Evolutionary conservation across 1,140 invertebrate species (phyloP), one percentile per base, ranked within the genome.

Genomic region (Dendroctonus valens): DNA sequence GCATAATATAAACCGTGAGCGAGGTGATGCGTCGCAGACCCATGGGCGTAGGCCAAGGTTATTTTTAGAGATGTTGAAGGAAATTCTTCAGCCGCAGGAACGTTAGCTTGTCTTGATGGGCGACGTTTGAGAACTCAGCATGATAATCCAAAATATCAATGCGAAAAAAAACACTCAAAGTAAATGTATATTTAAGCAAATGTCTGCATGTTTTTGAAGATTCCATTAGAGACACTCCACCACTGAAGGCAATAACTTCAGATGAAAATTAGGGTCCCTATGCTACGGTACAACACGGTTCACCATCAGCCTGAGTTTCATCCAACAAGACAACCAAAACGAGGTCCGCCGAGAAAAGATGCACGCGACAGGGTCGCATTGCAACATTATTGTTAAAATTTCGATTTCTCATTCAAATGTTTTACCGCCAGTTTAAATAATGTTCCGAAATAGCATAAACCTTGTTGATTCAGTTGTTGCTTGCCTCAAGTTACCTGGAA

Each of bases 241-340:
- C 58, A 59, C 59, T 49, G 58, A 14, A 41, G 59, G 59, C 40
- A 51, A 64, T 64, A 64, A 64, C 52, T 54, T 55, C 14, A 42
- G 42, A 55, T 55, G 52, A 64, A 64, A 64, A 64, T 55, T 55
- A 53, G 51, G 51, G 52, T 55, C 52, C 61, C 48, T 26, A 62
- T 62, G 37, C 48, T 26, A 64, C 52, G 52, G 61, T 64, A 64
- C 52, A 64, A 62, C 62, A 65, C 61, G 44, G 39, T 26, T 14
- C n/a, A 51, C 59, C 61, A 55, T 54, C 52, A 42, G 61, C 41
- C 49, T 48, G 62, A 40, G 62, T 65, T 65, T 46, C 62, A 65
- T 42, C 51, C 61, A 64, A 65, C 53, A 65, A 65, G 62, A 65
- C 62, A 55, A 58, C 62, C 62, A 65, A 65, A 65, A 65, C 62